Evolutionary conservation across 2,888 invertebrate species (phyloP).

Genomic region (Parascotia fuliginaria): DNA sequence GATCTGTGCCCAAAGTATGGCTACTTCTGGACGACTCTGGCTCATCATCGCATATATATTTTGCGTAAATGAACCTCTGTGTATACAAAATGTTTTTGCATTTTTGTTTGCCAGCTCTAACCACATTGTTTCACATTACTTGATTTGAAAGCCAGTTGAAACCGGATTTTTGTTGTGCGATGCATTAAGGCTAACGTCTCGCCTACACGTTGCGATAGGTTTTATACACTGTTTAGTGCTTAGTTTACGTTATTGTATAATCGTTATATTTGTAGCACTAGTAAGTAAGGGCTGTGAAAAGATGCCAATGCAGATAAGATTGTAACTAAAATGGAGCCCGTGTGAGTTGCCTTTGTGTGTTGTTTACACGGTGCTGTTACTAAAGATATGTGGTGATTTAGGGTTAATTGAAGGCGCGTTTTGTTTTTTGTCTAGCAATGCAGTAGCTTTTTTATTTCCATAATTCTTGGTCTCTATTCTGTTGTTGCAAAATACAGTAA

Average conservation of each 20-base stretch:
- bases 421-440: conserved; percentile 5
- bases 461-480: neutral
- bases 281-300: conserved; percentile 73
- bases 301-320: conserved; percentile 35
- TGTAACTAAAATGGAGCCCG: conserved; percentile 31
- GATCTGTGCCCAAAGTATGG: too few species aligned
- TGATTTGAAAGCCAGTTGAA: too few species aligned
- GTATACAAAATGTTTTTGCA: too few species aligned
- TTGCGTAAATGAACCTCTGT: too few species aligned
- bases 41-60: too few species aligned
- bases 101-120: too few species aligned
- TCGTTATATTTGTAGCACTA: conserved; percentile 53
- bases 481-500: neutral
- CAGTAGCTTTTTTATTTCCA: neutral
- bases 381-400: conserved; percentile 10
- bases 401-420: conserved; percentile 13
- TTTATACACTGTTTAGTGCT: conserved; percentile 34
- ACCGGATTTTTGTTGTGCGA: too few species aligned
- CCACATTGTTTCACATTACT: too few species aligned
- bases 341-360: conserved; percentile 18
- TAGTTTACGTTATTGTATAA: conserved; percentile 48
- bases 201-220: too few species aligned
- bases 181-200: too few species aligned
- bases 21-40: too few species aligned
- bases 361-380: conserved; percentile 34